These are phyloP conservation scores for Pseudomyrmex pallidus DNA, from an alignment of 1,140 invertebrate species.

Conservation along the genomic window DNA sequence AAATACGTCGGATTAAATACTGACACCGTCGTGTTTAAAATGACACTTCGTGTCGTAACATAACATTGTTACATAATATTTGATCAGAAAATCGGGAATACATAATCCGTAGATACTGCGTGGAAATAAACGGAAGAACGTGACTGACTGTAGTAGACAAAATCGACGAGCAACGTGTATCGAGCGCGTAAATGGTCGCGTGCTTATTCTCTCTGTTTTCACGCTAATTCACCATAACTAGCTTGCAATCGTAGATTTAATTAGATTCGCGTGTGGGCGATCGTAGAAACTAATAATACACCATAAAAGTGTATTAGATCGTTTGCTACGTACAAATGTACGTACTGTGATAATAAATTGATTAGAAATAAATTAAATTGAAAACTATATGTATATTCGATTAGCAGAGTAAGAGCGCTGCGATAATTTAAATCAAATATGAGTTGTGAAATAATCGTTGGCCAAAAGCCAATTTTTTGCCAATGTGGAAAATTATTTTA, in stretches of 20 bases:
- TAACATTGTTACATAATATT: slow-evolving; percentile 34
- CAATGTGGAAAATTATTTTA: too few relatives aligned
- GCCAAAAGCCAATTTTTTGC: too few relatives aligned
- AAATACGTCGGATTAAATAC: slow-evolving; percentile 44
- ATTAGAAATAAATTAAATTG: too few relatives aligned
- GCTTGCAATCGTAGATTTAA: slow-evolving; percentile 12
- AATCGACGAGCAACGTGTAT: background rate
- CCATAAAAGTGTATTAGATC: background rate
- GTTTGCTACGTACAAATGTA: background rate
- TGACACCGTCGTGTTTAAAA: background rate
- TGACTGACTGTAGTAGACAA: slow-evolving; percentile 26
- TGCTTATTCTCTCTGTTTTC: slow-evolving; percentile 27
- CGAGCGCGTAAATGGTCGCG: background rate
- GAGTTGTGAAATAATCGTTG: too few relatives aligned
- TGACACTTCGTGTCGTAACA: background rate
- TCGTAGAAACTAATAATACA: background rate
- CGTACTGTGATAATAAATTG: too few relatives aligned
- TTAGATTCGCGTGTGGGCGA: slow-evolving; percentile 12
- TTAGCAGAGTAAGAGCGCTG: too few relatives aligned
- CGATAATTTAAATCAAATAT: too few relatives aligned
- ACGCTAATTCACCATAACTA: slow-evolving; percentile 27
- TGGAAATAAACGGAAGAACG: slow-evolving; percentile 1
- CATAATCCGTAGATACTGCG: slow-evolving; percentile 32
- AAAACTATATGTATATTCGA: too few relatives aligned
- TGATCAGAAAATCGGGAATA: slow-evolving; percentile 34